These are phyloP conservation scores for Sabatieria punctata DNA, from an alignment of 2,888 invertebrate genomes.

Conservation along the genomic window DNA sequence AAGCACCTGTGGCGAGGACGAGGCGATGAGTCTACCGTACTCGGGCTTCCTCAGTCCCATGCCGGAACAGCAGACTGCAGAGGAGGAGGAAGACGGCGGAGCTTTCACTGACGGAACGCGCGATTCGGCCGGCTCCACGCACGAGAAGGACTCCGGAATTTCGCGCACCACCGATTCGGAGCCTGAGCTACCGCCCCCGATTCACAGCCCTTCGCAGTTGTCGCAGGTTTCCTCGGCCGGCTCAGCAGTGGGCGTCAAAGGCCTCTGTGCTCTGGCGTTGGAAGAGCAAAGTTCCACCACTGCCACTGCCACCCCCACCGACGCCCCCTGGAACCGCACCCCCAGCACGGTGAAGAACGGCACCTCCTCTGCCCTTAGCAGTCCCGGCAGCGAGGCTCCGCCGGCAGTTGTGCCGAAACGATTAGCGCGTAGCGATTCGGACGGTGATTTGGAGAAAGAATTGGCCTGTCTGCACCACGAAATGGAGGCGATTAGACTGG, in stretches of 20 bases:
- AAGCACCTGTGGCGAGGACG: no score
- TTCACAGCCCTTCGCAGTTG: neutral
- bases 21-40: no score
- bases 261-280: no score
- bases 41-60: neutral
- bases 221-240: neutral
- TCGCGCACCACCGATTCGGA: constrained; percentile 11
- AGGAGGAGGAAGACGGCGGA: constrained; percentile 4
- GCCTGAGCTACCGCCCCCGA: constrained; percentile 9
- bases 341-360: neutral
- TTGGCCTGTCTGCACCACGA: constrained; percentile 42
- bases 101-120: constrained; percentile 3
- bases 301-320: neutral
- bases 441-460: constrained; percentile 27
- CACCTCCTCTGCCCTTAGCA: neutral
- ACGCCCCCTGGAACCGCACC: neutral
- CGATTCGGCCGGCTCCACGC: constrained; percentile 1
- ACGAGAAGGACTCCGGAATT: constrained; percentile 11
- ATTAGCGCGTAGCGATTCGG: constrained; percentile 2
- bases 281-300: no score
- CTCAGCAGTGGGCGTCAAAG: no score
- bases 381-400: constrained; percentile 3
- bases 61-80: neutral
- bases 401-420: neutral
- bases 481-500: constrained; percentile 45